Evolutionary conservation across 2,797 vertebrate genomes (phyloP).

Genomic region (Chelmon rostratus): DNA sequence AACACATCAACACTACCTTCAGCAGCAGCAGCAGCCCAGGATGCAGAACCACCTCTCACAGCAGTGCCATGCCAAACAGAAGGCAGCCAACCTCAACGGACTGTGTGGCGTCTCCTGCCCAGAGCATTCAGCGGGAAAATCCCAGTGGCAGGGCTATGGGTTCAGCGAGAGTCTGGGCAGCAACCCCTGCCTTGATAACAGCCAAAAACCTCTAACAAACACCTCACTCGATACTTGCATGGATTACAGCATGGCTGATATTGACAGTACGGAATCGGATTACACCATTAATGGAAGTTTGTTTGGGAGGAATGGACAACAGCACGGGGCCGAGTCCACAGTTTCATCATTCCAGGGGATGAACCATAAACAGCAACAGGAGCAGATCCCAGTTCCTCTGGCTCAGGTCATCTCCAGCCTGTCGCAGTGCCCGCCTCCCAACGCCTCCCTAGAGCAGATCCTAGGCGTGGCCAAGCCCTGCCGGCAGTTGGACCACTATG

Average conservation of each 20-base stretch:
- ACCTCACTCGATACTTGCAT: slow-evolving; percentile 62
- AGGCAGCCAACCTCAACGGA: slow-evolving; percentile 58
- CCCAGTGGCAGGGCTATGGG: slow-evolving; percentile 74
- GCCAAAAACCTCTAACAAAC: slow-evolving; percentile 64
- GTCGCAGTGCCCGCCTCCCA: slow-evolving; percentile 76
- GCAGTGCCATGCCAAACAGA: slow-evolving; percentile 67
- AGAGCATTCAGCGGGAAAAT: slow-evolving; percentile 22
- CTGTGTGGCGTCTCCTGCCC: slow-evolving; percentile 22
- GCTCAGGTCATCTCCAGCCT: slow-evolving; percentile 78
- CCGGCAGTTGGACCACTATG: slow-evolving; percentile 72
- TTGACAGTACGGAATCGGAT: slow-evolving; percentile 26
- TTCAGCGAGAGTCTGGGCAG: slow-evolving; percentile 53
- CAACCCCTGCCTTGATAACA: slow-evolving; percentile 65
- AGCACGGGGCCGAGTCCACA: slow-evolving; percentile 54
- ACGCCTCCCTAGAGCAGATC: slow-evolving; percentile 78
- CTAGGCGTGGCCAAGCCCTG: slow-evolving; percentile 71
- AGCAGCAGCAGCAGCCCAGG: slow-evolving; percentile 63
- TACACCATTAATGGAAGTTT: slow-evolving; percentile 42
- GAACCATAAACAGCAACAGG: slow-evolving; percentile 60
- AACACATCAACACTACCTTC: slow-evolving; percentile 61
- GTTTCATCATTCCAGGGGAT: slow-evolving; percentile 69
- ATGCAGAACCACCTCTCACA: slow-evolving; percentile 63
- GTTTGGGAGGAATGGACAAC: slow-evolving; percentile 54
- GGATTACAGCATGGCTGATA: slow-evolving; percentile 67
- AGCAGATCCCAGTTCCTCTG: slow-evolving; percentile 58